Evolutionary conservation across 2,888 invertebrate species (phyloP).

Genomic region (Notodonta dromedarius): DNA sequence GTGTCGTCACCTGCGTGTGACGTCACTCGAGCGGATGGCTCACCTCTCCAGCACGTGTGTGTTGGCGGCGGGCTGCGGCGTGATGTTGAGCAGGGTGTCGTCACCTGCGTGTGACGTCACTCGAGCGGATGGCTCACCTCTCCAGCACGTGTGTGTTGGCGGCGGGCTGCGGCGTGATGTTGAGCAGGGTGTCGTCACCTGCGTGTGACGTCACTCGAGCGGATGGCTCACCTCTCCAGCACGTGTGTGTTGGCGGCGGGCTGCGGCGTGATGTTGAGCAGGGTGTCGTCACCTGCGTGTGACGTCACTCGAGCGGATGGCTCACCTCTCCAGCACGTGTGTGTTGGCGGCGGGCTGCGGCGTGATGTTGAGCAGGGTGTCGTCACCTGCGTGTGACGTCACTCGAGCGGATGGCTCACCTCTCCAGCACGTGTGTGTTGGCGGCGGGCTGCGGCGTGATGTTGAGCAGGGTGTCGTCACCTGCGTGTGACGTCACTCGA

Average conservation of each 20-base stretch:
- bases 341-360: slow-evolving; percentile 46
- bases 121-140: slow-evolving; percentile 34
- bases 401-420: slow-evolving; percentile 29
- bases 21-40: not conserved
- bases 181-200: slow-evolving; percentile 50
- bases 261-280: slow-evolving; percentile 52
- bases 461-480: slow-evolving; percentile 52
- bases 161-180: slow-evolving; percentile 43
- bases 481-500: slow-evolving; percentile 29
- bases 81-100: slow-evolving; percentile 54
- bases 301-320: too few relatives aligned
- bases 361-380: slow-evolving; percentile 53
- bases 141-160: slow-evolving; percentile 58
- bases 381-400: slow-evolving; percentile 40
- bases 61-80: slow-evolving; percentile 40
- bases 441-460: slow-evolving; percentile 42
- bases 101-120: too few relatives aligned
- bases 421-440: slow-evolving; percentile 57
- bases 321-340: slow-evolving; percentile 56
- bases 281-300: slow-evolving; percentile 48
- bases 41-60: slow-evolving; percentile 61
- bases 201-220: slow-evolving; percentile 25
- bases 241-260: slow-evolving; percentile 51
- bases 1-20: too few relatives aligned
- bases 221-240: slow-evolving; percentile 48